Evolutionary conservation across 2,888 invertebrate genomes (phyloP), one percentile per base, ranked within the genome.

Genomic region (Torymus tubicola): DNA sequence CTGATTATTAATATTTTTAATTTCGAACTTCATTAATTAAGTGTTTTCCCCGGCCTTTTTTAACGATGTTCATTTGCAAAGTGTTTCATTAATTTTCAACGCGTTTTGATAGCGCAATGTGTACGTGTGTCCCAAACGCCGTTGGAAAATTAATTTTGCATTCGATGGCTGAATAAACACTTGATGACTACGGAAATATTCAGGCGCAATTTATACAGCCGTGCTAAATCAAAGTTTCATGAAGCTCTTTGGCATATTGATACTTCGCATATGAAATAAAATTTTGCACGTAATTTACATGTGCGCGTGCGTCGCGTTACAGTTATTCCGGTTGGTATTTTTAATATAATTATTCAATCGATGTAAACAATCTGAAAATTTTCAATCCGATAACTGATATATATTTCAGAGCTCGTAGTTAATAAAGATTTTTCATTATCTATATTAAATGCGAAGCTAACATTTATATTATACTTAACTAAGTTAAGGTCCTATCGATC

Each of bases 71-170:
- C 31, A 42, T 60, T 61, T 24, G 4, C 18, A n/a, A 24, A 53
- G 16, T 8, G 53, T 16, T 58, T 11, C 18, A 60, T 70, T 18
- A 52, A 42, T 42, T 42, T 42, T 42, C 42, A 42, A 42, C 42
- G 42, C 42, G 42, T 53, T 73, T 63, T 53, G 18, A 55, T 10
- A 12, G 31, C 53, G 0, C 12, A 53, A 50, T 50, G 2, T 10
- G 16, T 16, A 14, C 21, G 21, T 21, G 21, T 21, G 21, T 42
- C 42, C 42, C 42, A 16, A 31, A n/a, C 31, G 11, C 5, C 69
- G 58, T 50, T 31, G 70, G 42, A 68, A 63, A 73, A 72, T 73
- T 73, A 78, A 68, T 78, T 78, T 71, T 71, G 12, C 60, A 73
- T 63, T 58, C 16, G 61, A 73, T 68, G 24, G 24, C 31, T 64